Evolutionary conservation across 2,888 invertebrate genomes (phyloP), one percentile per base, ranked within the genome.

Genomic region (Phortica magna): DNA sequence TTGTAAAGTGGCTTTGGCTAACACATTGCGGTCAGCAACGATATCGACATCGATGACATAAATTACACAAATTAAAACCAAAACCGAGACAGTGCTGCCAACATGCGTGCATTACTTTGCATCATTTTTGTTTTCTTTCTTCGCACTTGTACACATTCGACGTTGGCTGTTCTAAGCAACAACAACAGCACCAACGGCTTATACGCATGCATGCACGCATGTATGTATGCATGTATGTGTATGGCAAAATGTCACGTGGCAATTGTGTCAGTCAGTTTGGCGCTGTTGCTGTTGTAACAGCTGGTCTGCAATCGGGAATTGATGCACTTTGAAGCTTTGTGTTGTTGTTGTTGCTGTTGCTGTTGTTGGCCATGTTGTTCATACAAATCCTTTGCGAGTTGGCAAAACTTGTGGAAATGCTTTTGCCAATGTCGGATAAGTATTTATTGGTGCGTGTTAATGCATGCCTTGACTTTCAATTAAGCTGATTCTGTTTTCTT

Each of bases 231-330:
- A 22, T 64, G 10, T 39, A 42, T 42, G 41, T 10, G 39, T 17
- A 57, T 72, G 57, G 57, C n/a, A 61, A 73, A 73, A 53, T 59
- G 61, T 73, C 73, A 73, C 73, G 73, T 73, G 73, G 59, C 59
- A 41, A 17, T 43, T 68, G 68, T 17, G 42, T 17, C 48, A 43
- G 43, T 68, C 31, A 31, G 31, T 31, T 31, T 31, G 31, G 31
- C 22, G 59, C 55, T 41, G 42, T 14, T 42, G 42, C 39, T 42
- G n/a, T 57, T 43, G 41, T 42, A 43, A 19, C 41, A 7, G 61
- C 22, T 4, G 4, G 17, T 61, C 9, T 61, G 61, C 19, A 12
- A 1, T 10, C 19, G 19, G 4, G 59, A 12, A 14, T 14, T 2
- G 10, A 48, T 48, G 48, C 14, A 12, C 14, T 9, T 14, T 48